phyloP scores from a whole-genome alignment of 2,888 invertebrate genomes.

The Allolobophora icterica region DNA sequence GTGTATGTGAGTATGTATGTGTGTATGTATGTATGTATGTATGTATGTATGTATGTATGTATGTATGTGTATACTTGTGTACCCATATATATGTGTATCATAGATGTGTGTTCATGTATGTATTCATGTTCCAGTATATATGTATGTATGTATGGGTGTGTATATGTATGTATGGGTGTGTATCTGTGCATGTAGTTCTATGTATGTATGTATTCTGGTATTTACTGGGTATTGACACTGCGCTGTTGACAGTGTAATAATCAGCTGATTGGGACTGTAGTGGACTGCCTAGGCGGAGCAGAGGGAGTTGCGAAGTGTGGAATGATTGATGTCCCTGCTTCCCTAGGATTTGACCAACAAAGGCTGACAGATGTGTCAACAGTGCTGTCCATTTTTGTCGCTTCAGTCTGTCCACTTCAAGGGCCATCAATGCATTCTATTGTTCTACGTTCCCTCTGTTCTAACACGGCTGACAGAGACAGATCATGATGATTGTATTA shows the following conservation, averaged over 20 bases:
- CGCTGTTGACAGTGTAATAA: no score
- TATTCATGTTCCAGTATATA: neutral
- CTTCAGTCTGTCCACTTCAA: neutral
- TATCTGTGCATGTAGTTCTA: no score
- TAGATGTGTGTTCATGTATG: no score
- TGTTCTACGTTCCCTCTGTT: no score
- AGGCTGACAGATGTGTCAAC: neutral
- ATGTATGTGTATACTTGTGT: neutral
- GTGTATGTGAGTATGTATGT: neutral
- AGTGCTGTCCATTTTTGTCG: neutral
- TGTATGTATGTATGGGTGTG: neutral
- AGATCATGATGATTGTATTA: no score
- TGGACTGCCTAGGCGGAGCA: neutral
- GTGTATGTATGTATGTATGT: slow-evolving; percentile 1
- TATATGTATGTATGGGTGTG: neutral
- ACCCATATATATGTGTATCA: neutral
- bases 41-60: neutral
- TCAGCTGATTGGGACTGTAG: neutral
- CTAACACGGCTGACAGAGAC: no score
- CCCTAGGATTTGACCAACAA: neutral
- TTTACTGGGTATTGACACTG: no score
- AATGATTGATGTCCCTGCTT: neutral
- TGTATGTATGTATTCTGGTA: no score
- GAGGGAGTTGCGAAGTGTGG: neutral
- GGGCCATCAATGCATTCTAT: neutral